Evolutionary conservation across 2,888 invertebrate genomes (phyloP), one percentile per base, ranked within the genome.

Genomic region (Eupeodes luniger): DNA sequence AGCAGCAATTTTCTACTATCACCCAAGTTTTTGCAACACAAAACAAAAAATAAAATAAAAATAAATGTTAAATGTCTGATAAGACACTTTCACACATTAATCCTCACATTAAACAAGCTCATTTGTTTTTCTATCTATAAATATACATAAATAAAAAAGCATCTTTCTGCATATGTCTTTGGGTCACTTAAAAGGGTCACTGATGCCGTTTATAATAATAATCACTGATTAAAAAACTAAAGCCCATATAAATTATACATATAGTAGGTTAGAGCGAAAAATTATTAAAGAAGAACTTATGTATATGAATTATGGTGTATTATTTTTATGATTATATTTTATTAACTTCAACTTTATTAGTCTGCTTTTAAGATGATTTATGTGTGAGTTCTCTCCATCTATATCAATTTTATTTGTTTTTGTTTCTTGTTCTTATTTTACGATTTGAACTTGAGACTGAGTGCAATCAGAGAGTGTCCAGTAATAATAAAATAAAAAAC

Each of bases 151-250:
- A 40, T 40, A 40, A 40, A 44, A 44, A 62, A 19, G 19, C 64
- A 72, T 74, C 69, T 67, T 62, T 85, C 69, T 64, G 47, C 47
- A 44, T 69, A 84, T 89, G 88, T 85, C 90, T 89, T 82, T 27
- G 90, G 91, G 91, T 91, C 91, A 90, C 87, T 27, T 90, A 90
- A 47, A 62, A 90, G 91, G 92, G 92, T 92, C 92, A 91, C 90
- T 91, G 27, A 27, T 27, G 91, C 90, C 91, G 91, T 92, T 92
- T 91, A 40, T 14, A 49, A 66, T 14, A 47, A 64, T 92, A 92
- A 92, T 92, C 92, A 91, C 92, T 92, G 92, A 92, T 90, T 90
- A 90, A 90, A 90, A 27, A 27, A 82, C 84, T 59, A 57, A 78
- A 69, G 70, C 59, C 27, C 27, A 27, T 27, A 27, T 27, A 27